Conservation (phyloP, 1,140 invertebrate genomes). For the Drosophila kepulauana region DNA sequence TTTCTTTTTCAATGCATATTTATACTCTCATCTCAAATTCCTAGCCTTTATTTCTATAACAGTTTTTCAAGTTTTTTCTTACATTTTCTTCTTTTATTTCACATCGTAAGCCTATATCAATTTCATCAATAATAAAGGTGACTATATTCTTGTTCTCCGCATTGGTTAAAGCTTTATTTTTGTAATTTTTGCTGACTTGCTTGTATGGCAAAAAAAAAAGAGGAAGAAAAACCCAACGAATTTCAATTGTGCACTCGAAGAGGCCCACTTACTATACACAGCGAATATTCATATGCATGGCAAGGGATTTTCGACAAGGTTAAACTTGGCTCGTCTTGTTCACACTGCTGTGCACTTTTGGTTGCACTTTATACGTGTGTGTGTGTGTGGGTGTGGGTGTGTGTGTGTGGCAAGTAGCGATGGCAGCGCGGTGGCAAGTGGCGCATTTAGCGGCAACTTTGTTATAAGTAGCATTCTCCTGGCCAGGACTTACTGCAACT, state of each 20-base stretch:
- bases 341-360: constrained; percentile 44
- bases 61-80: no score
- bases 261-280: background rate
- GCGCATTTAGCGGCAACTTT: constrained; percentile 44
- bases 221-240: constrained; percentile 11
- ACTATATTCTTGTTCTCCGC: background rate
- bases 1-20: no score
- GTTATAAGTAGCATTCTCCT: constrained; percentile 27
- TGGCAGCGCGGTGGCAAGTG: constrained; percentile 28
- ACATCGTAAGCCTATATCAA: no score
- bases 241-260: constrained; percentile 24
- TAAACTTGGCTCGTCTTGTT: constrained; percentile 5
- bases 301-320: constrained; percentile 26
- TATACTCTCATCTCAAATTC: no score
- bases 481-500: constrained; percentile 13
- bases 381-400: background rate
- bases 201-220: background rate
- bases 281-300: constrained; percentile 22
- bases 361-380: background rate
- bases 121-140: background rate
- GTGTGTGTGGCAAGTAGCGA: background rate
- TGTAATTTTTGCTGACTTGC: constrained; percentile 25
- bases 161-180: constrained; percentile 4
- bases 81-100: no score
- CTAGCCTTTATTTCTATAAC: no score